These are phyloP conservation scores for Poecilia latipinna DNA, from an alignment of 2,113 vertebrate genomes.

Conservation along the genomic window DNA sequence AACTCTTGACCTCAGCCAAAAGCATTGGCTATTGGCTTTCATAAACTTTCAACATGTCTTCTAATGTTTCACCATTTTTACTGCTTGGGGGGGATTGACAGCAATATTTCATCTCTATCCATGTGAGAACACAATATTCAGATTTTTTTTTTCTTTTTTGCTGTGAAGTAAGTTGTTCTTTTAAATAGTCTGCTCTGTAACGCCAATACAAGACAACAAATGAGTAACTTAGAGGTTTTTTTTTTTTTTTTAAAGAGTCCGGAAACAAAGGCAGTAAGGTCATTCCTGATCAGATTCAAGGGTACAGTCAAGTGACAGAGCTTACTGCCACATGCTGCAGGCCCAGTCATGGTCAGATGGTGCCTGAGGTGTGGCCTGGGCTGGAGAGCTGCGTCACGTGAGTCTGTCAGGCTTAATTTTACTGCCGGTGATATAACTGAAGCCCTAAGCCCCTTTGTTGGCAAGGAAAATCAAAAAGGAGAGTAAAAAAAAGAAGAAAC, in stretches of 20 bases:
- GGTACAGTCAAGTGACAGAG: slow-evolving; percentile 69
- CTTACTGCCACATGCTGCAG: slow-evolving; percentile 48
- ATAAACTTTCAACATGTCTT: neutral
- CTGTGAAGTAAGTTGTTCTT: too few relatives aligned
- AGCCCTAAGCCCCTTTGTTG: neutral
- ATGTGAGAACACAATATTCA: too few relatives aligned
- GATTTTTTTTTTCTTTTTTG: too few relatives aligned
- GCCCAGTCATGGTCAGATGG: slow-evolving; percentile 60
- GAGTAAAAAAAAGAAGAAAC: neutral
- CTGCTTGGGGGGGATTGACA: neutral
- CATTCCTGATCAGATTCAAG: slow-evolving; percentile 35
- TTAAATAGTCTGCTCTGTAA: too few relatives aligned
- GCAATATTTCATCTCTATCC: too few relatives aligned
- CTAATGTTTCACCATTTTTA: neutral
- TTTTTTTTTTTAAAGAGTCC: neutral
- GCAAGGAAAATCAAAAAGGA: neutral
- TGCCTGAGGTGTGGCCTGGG: slow-evolving; percentile 24
- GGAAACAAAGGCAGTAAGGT: slow-evolving; percentile 13
- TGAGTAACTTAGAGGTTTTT: neutral
- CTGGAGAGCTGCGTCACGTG: slow-evolving; percentile 63
- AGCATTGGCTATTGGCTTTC: neutral
- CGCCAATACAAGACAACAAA: neutral
- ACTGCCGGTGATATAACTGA: slow-evolving; percentile 2
- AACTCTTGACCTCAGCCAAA: neutral
- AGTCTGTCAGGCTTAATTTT: slow-evolving; percentile 28